Conservation (phyloP, 1,140 invertebrate species). For the Zophobas morio region DNA sequence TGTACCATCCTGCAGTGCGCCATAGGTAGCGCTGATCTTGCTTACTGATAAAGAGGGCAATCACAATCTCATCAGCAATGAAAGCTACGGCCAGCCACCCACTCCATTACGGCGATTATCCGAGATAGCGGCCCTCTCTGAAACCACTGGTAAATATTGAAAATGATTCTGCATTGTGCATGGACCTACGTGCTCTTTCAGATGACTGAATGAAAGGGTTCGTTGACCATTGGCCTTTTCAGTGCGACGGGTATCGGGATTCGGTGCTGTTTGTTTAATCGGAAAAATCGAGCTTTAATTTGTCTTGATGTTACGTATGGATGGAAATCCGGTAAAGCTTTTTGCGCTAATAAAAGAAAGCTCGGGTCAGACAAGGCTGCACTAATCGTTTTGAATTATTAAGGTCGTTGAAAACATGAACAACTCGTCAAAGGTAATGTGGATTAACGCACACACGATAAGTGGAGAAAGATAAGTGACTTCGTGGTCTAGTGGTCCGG, state of each 20-base stretch:
- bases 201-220: background rate
- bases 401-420: no score
- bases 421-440: no score
- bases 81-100: slow-evolving; percentile 61
- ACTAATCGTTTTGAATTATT: no score
- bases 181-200: slow-evolving; percentile 20
- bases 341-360: no score
- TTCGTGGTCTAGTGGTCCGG: no score
- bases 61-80: slow-evolving; percentile 65
- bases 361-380: no score
- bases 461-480: no score
- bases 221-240: slow-evolving; percentile 15
- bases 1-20: slow-evolving; percentile 49
- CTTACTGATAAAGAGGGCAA: slow-evolving; percentile 63
- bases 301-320: slow-evolving; percentile 8
- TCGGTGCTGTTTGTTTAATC: slow-evolving; percentile 23
- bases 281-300: slow-evolving; percentile 30
- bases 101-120: slow-evolving; percentile 62
- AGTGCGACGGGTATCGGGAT: background rate
- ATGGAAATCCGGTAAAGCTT: slow-evolving; percentile 14
- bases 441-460: no score
- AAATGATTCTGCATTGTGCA: slow-evolving; percentile 46
- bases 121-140: slow-evolving; percentile 30
- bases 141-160: slow-evolving; percentile 38
- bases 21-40: slow-evolving; percentile 57